Evolutionary conservation across 2,113 vertebrate genomes (phyloP), one percentile per base, ranked within the genome.

Genomic region (Pampusana beccarii): DNA sequence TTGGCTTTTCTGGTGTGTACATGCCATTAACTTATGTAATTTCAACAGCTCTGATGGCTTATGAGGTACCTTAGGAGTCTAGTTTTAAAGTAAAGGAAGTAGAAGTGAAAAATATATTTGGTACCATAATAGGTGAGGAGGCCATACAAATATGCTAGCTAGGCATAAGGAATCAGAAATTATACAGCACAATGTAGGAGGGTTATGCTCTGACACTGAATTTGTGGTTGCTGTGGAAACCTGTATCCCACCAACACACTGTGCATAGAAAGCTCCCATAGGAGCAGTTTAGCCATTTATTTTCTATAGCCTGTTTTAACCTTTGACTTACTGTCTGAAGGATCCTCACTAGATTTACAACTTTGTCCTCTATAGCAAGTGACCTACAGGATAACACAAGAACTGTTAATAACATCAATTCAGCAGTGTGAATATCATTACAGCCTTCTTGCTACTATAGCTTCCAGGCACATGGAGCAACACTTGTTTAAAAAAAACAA

Each of bases 141-240:
- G 46, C 28, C 74, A 46, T 86, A 91, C 14, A 92, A 91, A 88
- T 87, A 66, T 15, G 66, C 21, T 46, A 73, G 40, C 11, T 70
- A 73, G 62, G 58, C n/a, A 73, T 69, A 89, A 75, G 66, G 36
- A 81, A 91, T 70, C 44, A 66, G 38, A 90, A 33, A 46, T 90
- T 64, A 91, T 80, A 82, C 11, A 75, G 36, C 25, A 88, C 70
- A 73, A 88, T 66, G 50, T 73, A 66, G 29, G 42, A 83, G 36
- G 29, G n/a, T 73, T 70, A 51, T 2, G 1, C 15, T 80, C 62
- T 82, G 70, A 57, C 91, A 54, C 13, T 70, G 48, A 85, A 77
- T 80, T 70, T 73, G 36, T 70, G 46, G 92, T 96, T 92, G 60
- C 90, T 92, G 75, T 94, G 93, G 95, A 96, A 95, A 86, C 81